These are phyloP conservation scores for Gadopsis marmoratus DNA, from an alignment of 2,797 vertebrate genomes.

Conservation along the genomic window DNA sequence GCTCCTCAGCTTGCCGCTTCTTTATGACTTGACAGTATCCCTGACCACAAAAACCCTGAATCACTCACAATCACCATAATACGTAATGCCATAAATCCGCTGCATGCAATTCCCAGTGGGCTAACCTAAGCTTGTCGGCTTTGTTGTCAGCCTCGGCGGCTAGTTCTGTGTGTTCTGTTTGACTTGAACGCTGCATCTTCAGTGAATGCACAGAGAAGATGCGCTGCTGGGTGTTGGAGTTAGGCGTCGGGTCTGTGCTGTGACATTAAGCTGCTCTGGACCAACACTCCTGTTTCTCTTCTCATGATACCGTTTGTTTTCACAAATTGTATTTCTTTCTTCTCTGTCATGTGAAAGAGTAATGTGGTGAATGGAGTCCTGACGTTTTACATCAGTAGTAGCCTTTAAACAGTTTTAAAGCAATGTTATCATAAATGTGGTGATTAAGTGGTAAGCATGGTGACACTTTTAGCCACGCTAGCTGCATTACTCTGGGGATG, in stretches of 20 bases:
- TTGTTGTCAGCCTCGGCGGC: conserved; percentile 1
- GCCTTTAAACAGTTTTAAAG: not conserved
- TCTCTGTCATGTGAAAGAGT: not conserved
- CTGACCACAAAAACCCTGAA: conserved; percentile 13
- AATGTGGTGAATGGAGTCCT: not conserved
- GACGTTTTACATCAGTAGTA: not conserved
- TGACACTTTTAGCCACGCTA: not conserved
- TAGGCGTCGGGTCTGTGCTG: not conserved
- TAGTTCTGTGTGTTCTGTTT: not conserved
- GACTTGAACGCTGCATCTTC: not conserved
- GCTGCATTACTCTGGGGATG: not conserved
- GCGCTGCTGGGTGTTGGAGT: not conserved
- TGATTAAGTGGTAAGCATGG: not conserved
- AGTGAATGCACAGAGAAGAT: not conserved
- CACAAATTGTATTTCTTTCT: not conserved
- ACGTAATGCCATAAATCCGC: conserved; percentile 23
- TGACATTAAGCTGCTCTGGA: not conserved
- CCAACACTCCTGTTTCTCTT: conserved; percentile 7
- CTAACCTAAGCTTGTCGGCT: not conserved
- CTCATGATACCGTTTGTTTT: not conserved
- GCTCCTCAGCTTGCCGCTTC: conserved; percentile 1
- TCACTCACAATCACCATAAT: conserved; percentile 20
- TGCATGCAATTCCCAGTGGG: not conserved
- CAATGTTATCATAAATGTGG: not conserved
- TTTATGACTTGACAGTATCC: conserved; percentile 28